Conservation (phyloP, 1,140 invertebrate species). For the Scaptomyza graminum region DNA sequence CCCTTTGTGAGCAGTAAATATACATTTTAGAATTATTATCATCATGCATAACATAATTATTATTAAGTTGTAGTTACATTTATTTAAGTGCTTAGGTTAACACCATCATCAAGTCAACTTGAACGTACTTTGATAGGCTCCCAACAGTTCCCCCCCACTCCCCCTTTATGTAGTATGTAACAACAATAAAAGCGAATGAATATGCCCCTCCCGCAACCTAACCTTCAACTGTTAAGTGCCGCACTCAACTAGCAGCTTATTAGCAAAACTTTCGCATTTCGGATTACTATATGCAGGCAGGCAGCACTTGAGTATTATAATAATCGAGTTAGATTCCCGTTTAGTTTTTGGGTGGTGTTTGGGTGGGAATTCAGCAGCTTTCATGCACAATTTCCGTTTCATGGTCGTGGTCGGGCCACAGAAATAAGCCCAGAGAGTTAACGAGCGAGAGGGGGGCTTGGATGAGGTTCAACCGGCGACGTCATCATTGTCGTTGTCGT, state of each 20-base stretch:
- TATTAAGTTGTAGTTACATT: not conserved
- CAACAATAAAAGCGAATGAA: conserved; percentile 30
- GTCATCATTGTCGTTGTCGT: no score
- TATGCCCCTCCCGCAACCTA: conserved; percentile 38
- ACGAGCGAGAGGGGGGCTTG: not conserved
- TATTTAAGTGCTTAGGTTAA: not conserved
- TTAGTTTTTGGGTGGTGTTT: conserved; percentile 21
- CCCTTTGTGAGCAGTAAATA: no score
- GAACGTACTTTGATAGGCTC: conserved; percentile 9
- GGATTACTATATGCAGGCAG: conserved; percentile 58
- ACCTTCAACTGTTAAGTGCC: conserved; percentile 53
- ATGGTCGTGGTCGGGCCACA: conserved; percentile 44
- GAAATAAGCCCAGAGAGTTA: conserved; percentile 71
- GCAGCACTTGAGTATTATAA: conserved; percentile 76
- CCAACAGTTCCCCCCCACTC: not conserved
- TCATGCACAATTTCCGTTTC: conserved; percentile 78
- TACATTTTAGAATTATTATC: not conserved
- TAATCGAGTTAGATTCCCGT: conserved; percentile 72
- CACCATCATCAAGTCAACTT: conserved; percentile 18
- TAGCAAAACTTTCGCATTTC: conserved; percentile 76
- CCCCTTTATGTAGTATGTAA: not conserved
- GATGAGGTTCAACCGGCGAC: not conserved
- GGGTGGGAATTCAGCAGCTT: conserved; percentile 38
- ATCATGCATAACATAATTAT: no score
- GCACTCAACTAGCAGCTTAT: conserved; percentile 77